These are phyloP conservation scores for Mythimna albipuncta DNA, from an alignment of 2,888 invertebrate genomes.

Conservation along the genomic window DNA sequence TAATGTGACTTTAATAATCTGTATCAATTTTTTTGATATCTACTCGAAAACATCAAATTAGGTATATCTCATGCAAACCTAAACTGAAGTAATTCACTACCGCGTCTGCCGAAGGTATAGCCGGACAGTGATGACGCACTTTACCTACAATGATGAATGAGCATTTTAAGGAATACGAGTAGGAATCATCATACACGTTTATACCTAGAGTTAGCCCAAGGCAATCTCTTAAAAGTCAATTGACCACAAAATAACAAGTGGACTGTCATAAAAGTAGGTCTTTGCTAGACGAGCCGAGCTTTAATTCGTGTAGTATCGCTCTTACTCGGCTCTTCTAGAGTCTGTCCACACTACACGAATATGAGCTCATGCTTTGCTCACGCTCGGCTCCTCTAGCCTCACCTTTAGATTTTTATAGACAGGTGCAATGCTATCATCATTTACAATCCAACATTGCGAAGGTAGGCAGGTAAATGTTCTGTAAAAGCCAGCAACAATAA, in stretches of 20 bases:
- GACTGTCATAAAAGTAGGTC: no score
- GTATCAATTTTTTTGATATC: no score
- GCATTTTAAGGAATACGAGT: no score
- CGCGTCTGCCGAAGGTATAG: neutral
- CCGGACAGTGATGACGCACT: neutral
- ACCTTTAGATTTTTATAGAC: neutral
- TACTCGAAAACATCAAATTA: no score
- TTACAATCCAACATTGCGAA: neutral
- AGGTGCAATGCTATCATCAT: neutral
- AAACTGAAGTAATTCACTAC: neutral
- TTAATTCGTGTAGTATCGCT: no score
- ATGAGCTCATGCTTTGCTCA: no score
- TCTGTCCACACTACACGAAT: no score
- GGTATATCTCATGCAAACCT: neutral
- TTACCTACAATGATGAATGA: neutral
- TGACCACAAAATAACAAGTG: neutral
- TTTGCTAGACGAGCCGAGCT: no score
- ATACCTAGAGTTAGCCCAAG: neutral
- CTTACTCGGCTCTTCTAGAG: no score
- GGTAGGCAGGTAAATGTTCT: neutral
- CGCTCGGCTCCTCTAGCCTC: no score
- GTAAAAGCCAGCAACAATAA: neutral
- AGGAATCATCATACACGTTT: no score
- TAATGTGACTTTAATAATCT: no score
- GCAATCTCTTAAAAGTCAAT: neutral